A percentile compares a stretch with the other conserved stretches of the same genome.
phyloP scores from a whole-genome alignment of 2,797 vertebrate species.

The Euphonia xanthogaster region DNA sequence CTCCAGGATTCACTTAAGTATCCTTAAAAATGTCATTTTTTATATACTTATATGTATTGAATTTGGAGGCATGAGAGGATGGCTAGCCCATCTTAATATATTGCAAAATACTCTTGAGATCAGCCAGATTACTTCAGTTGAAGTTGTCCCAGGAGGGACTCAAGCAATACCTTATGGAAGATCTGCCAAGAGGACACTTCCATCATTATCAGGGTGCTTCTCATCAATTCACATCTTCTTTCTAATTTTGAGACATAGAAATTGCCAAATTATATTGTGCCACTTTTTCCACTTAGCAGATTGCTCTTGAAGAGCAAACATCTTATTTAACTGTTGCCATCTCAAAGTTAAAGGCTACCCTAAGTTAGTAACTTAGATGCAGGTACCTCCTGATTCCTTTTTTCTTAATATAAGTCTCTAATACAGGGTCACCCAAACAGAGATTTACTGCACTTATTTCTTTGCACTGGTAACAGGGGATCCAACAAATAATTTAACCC shows the following conservation, averaged over 20 bases:
- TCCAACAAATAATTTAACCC: background rate
- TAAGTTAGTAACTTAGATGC: background rate
- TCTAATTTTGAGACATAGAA: background rate
- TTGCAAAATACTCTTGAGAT: background rate
- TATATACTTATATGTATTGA: background rate
- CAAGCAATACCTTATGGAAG: background rate
- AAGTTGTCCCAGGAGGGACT: background rate
- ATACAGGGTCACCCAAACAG: background rate
- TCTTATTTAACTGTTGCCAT: background rate
- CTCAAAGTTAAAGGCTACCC: background rate
- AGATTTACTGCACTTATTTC: background rate
- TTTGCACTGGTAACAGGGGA: background rate
- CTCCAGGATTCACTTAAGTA: background rate
- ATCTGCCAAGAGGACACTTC: background rate
- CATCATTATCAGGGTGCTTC: background rate
- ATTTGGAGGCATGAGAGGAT: background rate
- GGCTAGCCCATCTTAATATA: background rate
- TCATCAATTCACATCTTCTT: background rate
- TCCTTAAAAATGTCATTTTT: background rate
- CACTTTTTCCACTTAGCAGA: background rate
- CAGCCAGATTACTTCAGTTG: background rate
- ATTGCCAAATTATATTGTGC: background rate
- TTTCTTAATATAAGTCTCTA: background rate
- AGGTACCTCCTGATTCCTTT: background rate
- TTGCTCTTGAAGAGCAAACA: background rate